Evolutionary conservation across 2,113 vertebrate species (phyloP), one percentile per base, ranked within the genome.

Genomic region (Entelurus aequoreus): DNA sequence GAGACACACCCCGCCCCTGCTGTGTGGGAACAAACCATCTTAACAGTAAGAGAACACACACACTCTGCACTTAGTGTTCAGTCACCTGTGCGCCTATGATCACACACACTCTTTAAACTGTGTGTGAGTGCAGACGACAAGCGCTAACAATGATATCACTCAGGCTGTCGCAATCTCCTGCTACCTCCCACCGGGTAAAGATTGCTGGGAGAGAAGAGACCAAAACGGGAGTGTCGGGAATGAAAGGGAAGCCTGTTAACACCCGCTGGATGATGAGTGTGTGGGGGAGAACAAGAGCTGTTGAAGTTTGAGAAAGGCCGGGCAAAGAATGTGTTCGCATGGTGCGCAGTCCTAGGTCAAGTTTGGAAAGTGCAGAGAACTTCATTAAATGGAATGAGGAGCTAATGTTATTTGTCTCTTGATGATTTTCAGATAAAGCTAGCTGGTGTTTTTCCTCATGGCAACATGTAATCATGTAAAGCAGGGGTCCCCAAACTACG

Each of bases 81-180:
- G 58, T 75, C 76, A 80, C 67, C 77, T 78, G 65, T 60, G 37
- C 44, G 21, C 4, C 0, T 69, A 79, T 70, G 69, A 78, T 64
- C 56, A 65, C 69, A 61, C 70, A 46, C 66, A 52, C 19, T 5
- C 37, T 58, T 57, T 66, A 48, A 51, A 36, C 53, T 51, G 60
- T 9, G 12, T 36, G 42, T 53, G 16, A 65, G 1, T 48, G 6
- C 63, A 62, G 49, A 64, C 56, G 74, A 82, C 71, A 65, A 38
- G 48, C 53, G 8, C 70, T 80, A 80, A 85, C 83, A 83, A 76
- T 78, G 76, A 81, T 83, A 84, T 84, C 78, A 79, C 66, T 82
- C 67, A 74, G 66, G 64, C 76, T 72, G 62, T 13, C 50, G 77
- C 53, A 79, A 77, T 74, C 81, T 67, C 66, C 58, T 42, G 71